Conservation (phyloP, 2,888 invertebrate species). For the Malthinus seriepunctatus region DNA sequence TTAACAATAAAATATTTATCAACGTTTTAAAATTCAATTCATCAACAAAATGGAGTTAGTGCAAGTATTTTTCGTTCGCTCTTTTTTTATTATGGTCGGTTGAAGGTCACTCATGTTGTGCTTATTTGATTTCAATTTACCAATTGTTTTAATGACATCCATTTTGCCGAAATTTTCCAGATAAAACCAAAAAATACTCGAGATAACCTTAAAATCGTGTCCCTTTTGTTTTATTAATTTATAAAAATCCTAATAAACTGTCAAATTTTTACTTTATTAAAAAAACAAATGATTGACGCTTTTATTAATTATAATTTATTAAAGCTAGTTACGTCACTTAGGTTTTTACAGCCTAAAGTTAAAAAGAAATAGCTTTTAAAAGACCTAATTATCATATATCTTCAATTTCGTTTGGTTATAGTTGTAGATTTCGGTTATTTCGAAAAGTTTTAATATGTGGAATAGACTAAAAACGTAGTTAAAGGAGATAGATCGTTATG, state of each 20-base stretch:
- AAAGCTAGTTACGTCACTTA: too few relatives aligned
- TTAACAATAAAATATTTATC: not conserved
- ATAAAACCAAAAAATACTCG: not conserved
- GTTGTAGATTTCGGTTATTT: conserved; percentile 1
- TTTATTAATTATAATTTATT: too few relatives aligned
- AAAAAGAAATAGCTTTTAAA: too few relatives aligned
- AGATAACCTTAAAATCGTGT: too few relatives aligned
- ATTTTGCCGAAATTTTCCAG: not conserved
- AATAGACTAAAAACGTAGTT: conserved; percentile 17
- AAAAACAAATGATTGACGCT: too few relatives aligned
- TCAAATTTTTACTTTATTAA: too few relatives aligned
- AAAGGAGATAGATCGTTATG: conserved; percentile 23
- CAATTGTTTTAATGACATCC: not conserved
- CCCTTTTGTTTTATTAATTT: too few relatives aligned
- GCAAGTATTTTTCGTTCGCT: conserved; percentile 7
- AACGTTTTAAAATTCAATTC: conserved; percentile 3
- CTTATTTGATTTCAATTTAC: not conserved
- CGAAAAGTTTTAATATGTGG: conserved; percentile 13
- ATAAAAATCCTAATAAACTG: too few relatives aligned
- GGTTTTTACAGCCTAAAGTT: too few relatives aligned
- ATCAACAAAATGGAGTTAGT: conserved; percentile 10
- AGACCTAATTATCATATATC: too few relatives aligned
- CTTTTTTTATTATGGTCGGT: conserved; percentile 3
- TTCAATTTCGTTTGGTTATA: conserved; percentile 13
- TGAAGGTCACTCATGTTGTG: conserved; percentile 12